phyloP scores from a whole-genome alignment of 2,113 vertebrate genomes.

The Patagioenas fasciata region DNA sequence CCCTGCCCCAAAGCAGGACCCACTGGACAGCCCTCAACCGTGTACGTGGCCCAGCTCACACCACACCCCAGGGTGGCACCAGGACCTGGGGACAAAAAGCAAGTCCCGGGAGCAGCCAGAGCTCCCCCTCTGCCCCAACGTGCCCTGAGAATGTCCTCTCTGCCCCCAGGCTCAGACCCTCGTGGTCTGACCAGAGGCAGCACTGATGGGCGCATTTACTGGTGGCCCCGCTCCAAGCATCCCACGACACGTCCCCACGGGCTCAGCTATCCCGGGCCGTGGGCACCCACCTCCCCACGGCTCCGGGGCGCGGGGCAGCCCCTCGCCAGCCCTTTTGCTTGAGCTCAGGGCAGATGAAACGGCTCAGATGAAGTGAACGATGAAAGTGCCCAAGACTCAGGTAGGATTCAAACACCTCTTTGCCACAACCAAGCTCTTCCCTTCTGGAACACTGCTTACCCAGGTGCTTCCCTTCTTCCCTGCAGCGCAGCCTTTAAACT shows the following conservation, averaged over 20 bases:
- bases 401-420: too few relatives aligned
- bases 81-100: neutral
- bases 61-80: neutral
- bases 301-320: neutral
- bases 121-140: neutral
- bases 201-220: rapidly evolving
- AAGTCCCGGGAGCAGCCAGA: neutral
- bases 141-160: neutral
- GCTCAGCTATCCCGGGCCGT: rapidly evolving
- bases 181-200: neutral
- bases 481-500: neutral
- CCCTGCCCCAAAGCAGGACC: neutral
- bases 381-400: neutral
- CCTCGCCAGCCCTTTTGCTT: neutral
- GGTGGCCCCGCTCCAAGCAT: neutral
- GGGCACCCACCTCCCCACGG: neutral
- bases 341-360: rapidly evolving
- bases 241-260: neutral
- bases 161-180: neutral
- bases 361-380: neutral
- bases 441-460: neutral
- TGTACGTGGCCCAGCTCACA: neutral
- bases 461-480: neutral
- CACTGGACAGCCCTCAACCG: rapidly evolving
- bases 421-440: neutral